Evolutionary conservation across 2,888 invertebrate genomes (phyloP).

Genomic region (Torymus aiolomorphi): DNA sequence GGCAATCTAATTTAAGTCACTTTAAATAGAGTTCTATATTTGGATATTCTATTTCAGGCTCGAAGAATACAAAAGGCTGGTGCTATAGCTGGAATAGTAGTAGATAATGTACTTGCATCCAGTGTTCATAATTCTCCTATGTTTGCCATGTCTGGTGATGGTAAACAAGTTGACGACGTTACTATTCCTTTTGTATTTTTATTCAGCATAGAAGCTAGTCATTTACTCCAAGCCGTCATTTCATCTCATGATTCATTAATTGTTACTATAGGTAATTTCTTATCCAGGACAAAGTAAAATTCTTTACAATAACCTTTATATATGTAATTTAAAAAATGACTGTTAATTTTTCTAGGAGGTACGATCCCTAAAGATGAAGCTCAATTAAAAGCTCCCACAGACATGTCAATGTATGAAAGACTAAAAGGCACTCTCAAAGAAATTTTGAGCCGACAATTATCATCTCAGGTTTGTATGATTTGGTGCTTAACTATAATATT

Average conservation of each 20-base stretch:
- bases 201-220: conserved; percentile 85
- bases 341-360: conserved; percentile 36
- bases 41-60: conserved; percentile 76
- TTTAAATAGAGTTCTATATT: background rate
- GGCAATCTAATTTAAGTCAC: background rate
- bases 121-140: conserved; percentile 86
- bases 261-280: conserved; percentile 69
- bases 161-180: conserved; percentile 84
- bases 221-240: conserved; percentile 80
- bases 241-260: conserved; percentile 63
- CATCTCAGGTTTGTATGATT: conserved; percentile 70
- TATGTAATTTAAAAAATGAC: no score
- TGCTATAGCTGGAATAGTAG: conserved; percentile 89
- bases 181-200: conserved; percentile 94
- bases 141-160: conserved; percentile 98
- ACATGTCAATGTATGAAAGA: conserved; percentile 71
- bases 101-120: conserved; percentile 88
- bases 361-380: conserved; percentile 64
- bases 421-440: conserved; percentile 71
- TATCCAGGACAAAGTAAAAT: no score
- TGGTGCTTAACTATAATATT: conserved; percentile 65
- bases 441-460: conserved; percentile 68
- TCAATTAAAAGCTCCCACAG: conserved; percentile 71
- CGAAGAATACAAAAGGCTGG: conserved; percentile 88
- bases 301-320: no score